Base-by-base conservation (phyloP, 1,140 invertebrate species). In the Tyrophagus putrescentiae region DNA sequence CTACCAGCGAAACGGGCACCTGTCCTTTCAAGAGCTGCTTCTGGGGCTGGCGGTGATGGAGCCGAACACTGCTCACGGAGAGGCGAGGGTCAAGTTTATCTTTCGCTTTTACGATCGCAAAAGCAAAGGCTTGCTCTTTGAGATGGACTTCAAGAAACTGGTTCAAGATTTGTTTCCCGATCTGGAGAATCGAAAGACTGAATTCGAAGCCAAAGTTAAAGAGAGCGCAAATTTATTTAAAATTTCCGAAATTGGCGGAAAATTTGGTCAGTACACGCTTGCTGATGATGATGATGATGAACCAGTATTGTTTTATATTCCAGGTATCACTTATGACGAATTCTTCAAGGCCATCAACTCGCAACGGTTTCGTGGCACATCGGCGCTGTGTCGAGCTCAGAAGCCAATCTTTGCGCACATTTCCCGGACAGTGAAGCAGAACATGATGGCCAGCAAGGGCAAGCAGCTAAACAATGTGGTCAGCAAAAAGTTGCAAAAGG, bases 41-140 rank as follows among this genome's bases (percentile, higher is more conserved):
- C 63, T 72, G 21, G 78, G 77, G 13, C 53, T 79, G 6, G 76
- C 76, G 18, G 75, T 74, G 3, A 70, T 78, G 60, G 77, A 79
- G 56, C 76, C 73, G 0, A 66, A 59, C 21, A 79, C 76, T 27
- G 72, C 73, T 34, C 72, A 58, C 16, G 78, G 75, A 0, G 77
- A 79, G 67, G 71, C 77, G 62, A 68, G 78, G 39, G 78, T 76
- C 67, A 68, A 76, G 60, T 79, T 76, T 60, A 78, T 79, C 34
- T 79, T 78, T 61, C 69, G 76, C 36, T 78, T 68, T 66, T 79
- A n/a, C n/a, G n/a, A n/a, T n/a, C n/a, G n/a, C n/a, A n/a, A n/a
- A n/a, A n/a, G n/a, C n/a, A n/a, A n/a, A n/a, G n/a, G n/a, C n/a
- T n/a, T n/a, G n/a, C n/a, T n/a, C n/a, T n/a, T n/a, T 77, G 66